A percentile compares a stretch with the other conserved stretches of the same genome.
Evolutionary conservation across 2,888 invertebrate genomes (phyloP).

Genomic region (Tenthredo scrophulariae): DNA sequence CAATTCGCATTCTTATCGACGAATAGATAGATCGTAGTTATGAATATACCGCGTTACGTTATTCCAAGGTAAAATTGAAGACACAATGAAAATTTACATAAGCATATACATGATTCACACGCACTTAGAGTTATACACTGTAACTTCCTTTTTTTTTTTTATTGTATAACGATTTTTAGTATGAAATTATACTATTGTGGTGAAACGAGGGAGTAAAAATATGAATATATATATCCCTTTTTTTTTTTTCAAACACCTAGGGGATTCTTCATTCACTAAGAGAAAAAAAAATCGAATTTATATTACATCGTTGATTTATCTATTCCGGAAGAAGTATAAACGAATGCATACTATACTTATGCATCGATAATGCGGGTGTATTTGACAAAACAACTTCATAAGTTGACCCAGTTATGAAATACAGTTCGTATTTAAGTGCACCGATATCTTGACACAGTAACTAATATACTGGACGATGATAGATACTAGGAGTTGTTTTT

Average conservation of each 20-base stretch:
- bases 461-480: neutral
- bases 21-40: neutral
- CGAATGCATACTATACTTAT: no score
- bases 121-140: neutral
- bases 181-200: no score
- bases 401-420: constrained; percentile 33
- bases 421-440: constrained; percentile 33
- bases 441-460: constrained; percentile 49
- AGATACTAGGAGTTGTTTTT: neutral
- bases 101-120: neutral
- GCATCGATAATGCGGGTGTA: neutral
- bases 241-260: no score
- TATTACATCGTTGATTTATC: no score
- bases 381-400: neutral
- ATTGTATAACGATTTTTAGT: neutral
- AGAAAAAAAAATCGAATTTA: no score
- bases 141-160: neutral
- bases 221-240: no score
- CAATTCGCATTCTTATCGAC: neutral
- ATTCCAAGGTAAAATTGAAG: neutral
- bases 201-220: no score
- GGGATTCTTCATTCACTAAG: no score
- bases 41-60: neutral
- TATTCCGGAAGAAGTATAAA: neutral
- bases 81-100: neutral